Evolutionary conservation across 2,113 vertebrate genomes (phyloP), one percentile per base, ranked within the genome.

Genomic region (Amphiprion percula): DNA sequence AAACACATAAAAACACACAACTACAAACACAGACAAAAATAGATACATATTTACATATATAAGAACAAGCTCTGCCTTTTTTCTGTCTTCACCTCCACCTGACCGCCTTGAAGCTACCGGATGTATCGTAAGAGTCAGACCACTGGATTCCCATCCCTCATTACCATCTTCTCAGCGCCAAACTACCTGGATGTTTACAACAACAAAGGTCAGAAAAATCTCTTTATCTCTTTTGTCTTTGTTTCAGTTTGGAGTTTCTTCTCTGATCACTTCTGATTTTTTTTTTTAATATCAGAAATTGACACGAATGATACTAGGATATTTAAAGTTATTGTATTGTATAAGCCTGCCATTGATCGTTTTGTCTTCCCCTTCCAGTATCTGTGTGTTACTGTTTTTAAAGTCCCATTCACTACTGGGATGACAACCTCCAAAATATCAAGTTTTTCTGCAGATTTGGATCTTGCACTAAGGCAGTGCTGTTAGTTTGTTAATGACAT

Each of bases 161-260:
- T 96, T 59, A 96, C 95, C 82, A 96, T 96, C 87, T 96, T 96
- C 89, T 96, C 95, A 73, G 95, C 95, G 54, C 95, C 95, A 91
- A 96, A 96, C 91, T 96, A 96, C 91, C 93, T 96, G 94, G 95
- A 96, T 87, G 95, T 96, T 93, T 96, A 96, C 94, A 96, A 96
- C 87, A 96, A 96, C 85, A 96, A 96, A 95, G 95, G 95, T 96
- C 50, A 84, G 91, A 92, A 74, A 50, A 33, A 46, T 39, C 12
- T 39, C 28, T 54, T 15, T 0, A 2, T 12, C 24, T 74, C 16
- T 19, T 52, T 0, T 8, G 2, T 50, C 39, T 56, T 41, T 47
- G 52, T 37, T 54, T 77, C 10, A 30, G 30, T 71, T 53, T 60
- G 17, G 8, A 5, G 2, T 24, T 62, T 21, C 5, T 17, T 72